Base-by-base conservation (phyloP, 1,140 invertebrate genomes). In the Trichonephila clavipes region DNA sequence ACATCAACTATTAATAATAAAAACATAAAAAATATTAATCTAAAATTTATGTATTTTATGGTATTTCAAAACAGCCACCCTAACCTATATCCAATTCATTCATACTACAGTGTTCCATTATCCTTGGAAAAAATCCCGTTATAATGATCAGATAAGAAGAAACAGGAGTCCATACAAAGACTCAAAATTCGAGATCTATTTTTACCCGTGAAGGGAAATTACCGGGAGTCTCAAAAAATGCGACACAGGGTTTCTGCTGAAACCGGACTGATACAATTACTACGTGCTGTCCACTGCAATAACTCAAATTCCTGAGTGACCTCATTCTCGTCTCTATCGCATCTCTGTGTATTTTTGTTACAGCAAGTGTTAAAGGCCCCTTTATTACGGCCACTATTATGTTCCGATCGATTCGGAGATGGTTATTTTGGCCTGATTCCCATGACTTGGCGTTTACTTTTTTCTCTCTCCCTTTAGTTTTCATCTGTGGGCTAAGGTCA, bases 401-500 rank as follows among this genome's bases (percentile, higher is more conserved):
- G 44, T 44, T 21, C n/a, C 24, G 24, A 90, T 90, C 88, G 88
- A 90, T 90, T 44, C 24, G 12, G 51, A 28, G n/a, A 28, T 87
- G 59, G 58, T 87, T 87, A 90, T 90, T 90, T 64, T 90, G 88
- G 88, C 88, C 82, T n/a, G 72, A 19, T 90, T 90, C 88, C 88
- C 88, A 61, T n/a, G 40, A 58, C 58, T 59, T 59, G 4, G 34
- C 82, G n/a, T 59, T 83, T 83, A 7, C n/a, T 58, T 12, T 83
- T 83, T 58, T 83, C 44, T 24, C 82, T 10, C 44, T 6, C 24
- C 8, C 16, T 28, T 83, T 58, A 10, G 4, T 83, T 59, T 51
- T 83, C 19, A 4, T 34, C 34, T 18, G 64, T 12, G 64, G 64
- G 51, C 51, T 51, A 7, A 10, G 51, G 7, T 51, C 51, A 12